These are phyloP conservation scores for Sarcophaga carnaria DNA, from an alignment of 2,888 invertebrate genomes.

Conservation along the genomic window DNA sequence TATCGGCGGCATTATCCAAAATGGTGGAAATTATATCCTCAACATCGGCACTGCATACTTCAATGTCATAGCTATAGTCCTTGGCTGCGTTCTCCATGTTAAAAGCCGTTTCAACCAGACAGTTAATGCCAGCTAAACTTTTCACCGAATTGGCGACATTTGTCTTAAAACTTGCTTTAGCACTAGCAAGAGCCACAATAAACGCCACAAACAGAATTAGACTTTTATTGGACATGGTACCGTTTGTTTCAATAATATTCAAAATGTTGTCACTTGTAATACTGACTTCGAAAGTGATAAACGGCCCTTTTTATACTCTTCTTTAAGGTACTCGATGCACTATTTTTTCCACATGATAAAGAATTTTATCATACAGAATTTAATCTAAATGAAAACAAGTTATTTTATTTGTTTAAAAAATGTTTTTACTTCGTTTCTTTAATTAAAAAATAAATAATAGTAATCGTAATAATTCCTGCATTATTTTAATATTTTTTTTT, in stretches of 20 bases:
- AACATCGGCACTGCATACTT: slow-evolving; percentile 25
- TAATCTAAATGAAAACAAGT: background rate
- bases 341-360: background rate
- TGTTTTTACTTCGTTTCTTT: too few relatives aligned
- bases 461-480: too few relatives aligned
- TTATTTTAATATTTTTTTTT: too few relatives aligned
- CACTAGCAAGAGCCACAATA: background rate
- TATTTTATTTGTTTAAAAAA: background rate
- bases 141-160: slow-evolving; percentile 11
- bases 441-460: too few relatives aligned
- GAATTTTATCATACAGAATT: background rate
- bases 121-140: slow-evolving; percentile 43
- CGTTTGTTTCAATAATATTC: background rate
- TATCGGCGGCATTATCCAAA: slow-evolving; percentile 13
- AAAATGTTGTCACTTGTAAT: background rate
- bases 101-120: slow-evolving; percentile 21
- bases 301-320: background rate
- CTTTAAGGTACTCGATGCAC: background rate
- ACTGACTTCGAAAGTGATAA: background rate
- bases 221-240: background rate
- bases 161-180: background rate
- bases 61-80: slow-evolving; percentile 38
- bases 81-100: slow-evolving; percentile 20
- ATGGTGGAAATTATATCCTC: background rate
- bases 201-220: background rate